Base-by-base conservation (phyloP, 2,888 invertebrate species). In the Opisthograptis luteolata region DNA sequence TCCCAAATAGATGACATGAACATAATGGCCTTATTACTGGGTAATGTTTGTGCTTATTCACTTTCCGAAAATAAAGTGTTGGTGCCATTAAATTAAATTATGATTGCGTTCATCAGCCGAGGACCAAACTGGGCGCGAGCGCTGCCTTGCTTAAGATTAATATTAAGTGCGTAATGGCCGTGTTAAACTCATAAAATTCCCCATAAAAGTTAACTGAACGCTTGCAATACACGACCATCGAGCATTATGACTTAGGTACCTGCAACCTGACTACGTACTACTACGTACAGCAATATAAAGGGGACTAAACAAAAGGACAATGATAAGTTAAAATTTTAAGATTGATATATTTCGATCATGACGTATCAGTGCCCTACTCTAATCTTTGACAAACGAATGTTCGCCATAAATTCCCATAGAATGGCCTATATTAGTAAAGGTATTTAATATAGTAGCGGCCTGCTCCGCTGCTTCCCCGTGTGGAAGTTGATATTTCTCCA, bases 11-110 rank as follows among this genome's bases (percentile, higher is more conserved):
- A 37, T 55, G 50, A 17, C 15, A 43, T 32, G 32, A 45, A 43
- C 53, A 36, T 47, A 60, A 60, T 48, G 45, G 12, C 42, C 44
- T 37, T 53, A 55, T 48, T 56, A 54, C 35, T 34, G 22, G 39
- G 34, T 52, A 54, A 56, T 58, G 41, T 43, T 37, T 20, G 42
- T 46, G 47, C 60, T 69, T 58, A 67, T 68, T 70, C 68, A 70
- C 62, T 64, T 68, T 59, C 54, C 58, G 44, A 66, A 73, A 70
- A 57, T 66, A 62, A 64, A 64, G 58, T 61, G 52, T 36, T 49
- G 49, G 14, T 43, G 61, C 58, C 53, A 66, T 73, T 62, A 68
- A 66, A 58, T 60, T 64, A 66, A 69, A 73, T 71, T 68, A 69
- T 73, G 69, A 73, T 73, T 64, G 55, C 60, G 14, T 62, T 55